Conservation (phyloP, 2,888 invertebrate species). For the Agonopterix alstromeriana region DNA sequence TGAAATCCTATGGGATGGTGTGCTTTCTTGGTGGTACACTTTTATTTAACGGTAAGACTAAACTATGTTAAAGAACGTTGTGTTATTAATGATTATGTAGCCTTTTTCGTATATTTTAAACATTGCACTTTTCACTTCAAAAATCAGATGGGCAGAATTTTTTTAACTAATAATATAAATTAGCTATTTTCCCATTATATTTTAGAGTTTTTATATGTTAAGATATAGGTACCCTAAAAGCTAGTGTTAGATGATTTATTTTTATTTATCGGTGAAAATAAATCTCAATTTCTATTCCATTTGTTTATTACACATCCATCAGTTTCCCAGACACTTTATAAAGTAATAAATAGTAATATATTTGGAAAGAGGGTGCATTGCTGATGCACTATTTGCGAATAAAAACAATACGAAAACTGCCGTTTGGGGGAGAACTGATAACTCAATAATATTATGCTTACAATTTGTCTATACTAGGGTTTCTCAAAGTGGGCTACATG, state of each 20-base stretch:
- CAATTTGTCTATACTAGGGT: too few species aligned
- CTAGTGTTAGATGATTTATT: too few species aligned
- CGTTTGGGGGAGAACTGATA: conserved; percentile 30
- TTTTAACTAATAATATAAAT: too few species aligned
- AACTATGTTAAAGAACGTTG: too few species aligned
- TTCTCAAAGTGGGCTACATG: too few species aligned
- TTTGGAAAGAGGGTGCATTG: conserved; percentile 54
- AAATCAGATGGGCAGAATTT: too few species aligned
- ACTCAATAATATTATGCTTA: conserved; percentile 10
- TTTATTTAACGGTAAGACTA: neutral
- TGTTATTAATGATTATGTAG: too few species aligned
- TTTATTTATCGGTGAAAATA: conserved; percentile 19
- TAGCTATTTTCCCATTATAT: too few species aligned
- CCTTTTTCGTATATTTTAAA: too few species aligned
- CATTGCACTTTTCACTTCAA: too few species aligned
- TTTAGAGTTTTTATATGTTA: too few species aligned
- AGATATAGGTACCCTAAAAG: too few species aligned
- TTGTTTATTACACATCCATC: conserved; percentile 47
- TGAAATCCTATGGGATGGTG: neutral
- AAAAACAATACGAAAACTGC: conserved; percentile 26
- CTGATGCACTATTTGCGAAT: conserved; percentile 41
- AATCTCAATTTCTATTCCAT: conserved; percentile 55
- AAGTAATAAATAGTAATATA: conserved; percentile 34
- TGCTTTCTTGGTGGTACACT: neutral
- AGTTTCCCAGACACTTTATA: conserved; percentile 40